Conservation (phyloP, 2,113 vertebrate species). For the Dermatemys mawii region DNA sequence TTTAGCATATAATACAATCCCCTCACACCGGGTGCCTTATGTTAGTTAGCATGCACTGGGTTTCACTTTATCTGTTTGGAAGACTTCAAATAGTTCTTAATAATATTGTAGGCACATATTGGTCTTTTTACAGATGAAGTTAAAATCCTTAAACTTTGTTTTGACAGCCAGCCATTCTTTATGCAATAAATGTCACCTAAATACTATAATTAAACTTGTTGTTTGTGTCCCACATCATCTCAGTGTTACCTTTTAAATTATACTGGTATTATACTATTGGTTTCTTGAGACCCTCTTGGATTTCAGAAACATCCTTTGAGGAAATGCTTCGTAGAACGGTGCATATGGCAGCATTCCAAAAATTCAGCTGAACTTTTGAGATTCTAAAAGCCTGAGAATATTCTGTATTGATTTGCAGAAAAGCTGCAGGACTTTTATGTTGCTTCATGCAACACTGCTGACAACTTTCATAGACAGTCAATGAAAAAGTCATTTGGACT, state of each 20-base stretch:
- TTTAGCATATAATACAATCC: constrained; percentile 29
- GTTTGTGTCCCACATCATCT: background rate
- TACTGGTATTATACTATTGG: background rate
- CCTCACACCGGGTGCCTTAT: constrained; percentile 43
- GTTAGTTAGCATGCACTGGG: constrained; percentile 3
- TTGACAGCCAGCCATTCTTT: background rate
- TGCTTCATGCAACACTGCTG: background rate
- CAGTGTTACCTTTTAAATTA: constrained; percentile 22
- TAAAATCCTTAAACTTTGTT: constrained; percentile 52
- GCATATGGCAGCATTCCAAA: background rate
- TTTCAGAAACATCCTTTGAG: constrained; percentile 35
- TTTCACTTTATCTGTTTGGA: constrained; percentile 45
- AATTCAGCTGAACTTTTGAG: constrained; percentile 18
- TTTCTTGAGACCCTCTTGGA: background rate
- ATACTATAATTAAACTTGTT: constrained; percentile 40
- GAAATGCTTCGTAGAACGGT: constrained; percentile 18
- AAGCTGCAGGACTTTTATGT: background rate
- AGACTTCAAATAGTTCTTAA: constrained; percentile 34
- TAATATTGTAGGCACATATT: background rate
- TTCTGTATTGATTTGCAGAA: constrained; percentile 18
- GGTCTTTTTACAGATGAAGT: constrained; percentile 15
- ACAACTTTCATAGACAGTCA: constrained; percentile 18
- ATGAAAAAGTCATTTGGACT: constrained; percentile 45
- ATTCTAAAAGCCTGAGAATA: constrained; percentile 28
- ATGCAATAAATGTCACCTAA: constrained; percentile 23